Percentiles rank a stretch among this genome's conserved stretches.
Evolutionary conservation across 2,113 vertebrate species (phyloP).

Genomic region (Hippoglossus stenolepis): DNA sequence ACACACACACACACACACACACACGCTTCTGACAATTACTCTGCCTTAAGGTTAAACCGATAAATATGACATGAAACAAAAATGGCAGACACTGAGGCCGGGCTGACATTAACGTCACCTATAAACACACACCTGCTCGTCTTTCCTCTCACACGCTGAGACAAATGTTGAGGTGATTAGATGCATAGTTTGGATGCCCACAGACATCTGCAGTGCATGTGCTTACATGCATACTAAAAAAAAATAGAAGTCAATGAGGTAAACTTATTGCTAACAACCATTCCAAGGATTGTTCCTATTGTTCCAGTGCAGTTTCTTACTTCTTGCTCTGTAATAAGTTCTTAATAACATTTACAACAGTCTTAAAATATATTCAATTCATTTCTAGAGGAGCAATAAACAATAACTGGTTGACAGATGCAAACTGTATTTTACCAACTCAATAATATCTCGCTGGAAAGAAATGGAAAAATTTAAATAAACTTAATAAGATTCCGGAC

Average conservation of each 20-base stretch:
- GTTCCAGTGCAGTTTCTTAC: too few species aligned
- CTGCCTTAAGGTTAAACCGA: constrained; percentile 33
- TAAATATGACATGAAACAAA: constrained; percentile 42
- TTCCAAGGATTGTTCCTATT: too few species aligned
- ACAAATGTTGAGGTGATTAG: constrained; percentile 42
- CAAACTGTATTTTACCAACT: too few species aligned
- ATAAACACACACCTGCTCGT: constrained; percentile 21
- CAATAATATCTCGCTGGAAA: too few species aligned
- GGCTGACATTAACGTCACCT: constrained; percentile 11
- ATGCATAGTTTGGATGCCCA: constrained; percentile 1
- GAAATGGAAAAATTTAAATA: too few species aligned
- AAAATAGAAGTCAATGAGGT: not conserved
- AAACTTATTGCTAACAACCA: too few species aligned
- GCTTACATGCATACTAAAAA: constrained; percentile 3
- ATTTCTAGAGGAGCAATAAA: too few species aligned
- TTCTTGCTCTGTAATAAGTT: too few species aligned
- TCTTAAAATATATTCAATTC: too few species aligned
- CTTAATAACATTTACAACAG: too few species aligned
- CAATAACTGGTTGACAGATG: too few species aligned
- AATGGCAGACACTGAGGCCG: not conserved
- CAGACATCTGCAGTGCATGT: constrained; percentile 1
- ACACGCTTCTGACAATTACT: constrained; percentile 1
- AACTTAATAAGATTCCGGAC: too few species aligned
- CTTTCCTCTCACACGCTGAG: constrained; percentile 1
- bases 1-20: not conserved